Base-by-base conservation (phyloP, 2,797 vertebrate genomes). In the Esox lucius region DNA sequence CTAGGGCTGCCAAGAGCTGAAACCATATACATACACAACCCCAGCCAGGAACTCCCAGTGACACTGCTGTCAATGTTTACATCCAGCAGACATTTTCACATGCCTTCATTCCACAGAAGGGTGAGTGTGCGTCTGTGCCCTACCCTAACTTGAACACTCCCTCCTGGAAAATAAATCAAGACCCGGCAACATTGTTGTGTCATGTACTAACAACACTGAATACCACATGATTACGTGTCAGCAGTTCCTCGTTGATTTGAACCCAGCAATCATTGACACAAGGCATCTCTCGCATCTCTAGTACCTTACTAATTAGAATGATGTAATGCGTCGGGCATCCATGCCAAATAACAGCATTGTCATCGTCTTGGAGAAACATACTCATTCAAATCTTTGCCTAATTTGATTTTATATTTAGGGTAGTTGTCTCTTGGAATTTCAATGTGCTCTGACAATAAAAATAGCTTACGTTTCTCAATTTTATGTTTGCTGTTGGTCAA, bases 41-140 rank as follows among this genome's bases (percentile, higher is more conserved):
- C 97, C 79, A 98, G 95, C 85, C 93, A 94, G 91, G 97, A 99
- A 71, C 95, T 93, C 77, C 95, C 97, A 86, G 94, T 99, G 78
- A 95, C 96, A 80, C 94, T 99, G 92, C 95, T 96, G 88, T 98
- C 97, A 42, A 94, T 98, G 95, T 96, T 97, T 94, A 96, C 96
- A 89, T 93, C 96, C 88, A 95, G 95, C 91, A 95, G 94, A 85
- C 95, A 98, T 94, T 98, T 99, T 94, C 96, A 99, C 89, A 94
- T 96, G 92, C 96, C 96, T 93, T 95, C 96, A 87, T 94, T 95
- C 88, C 95, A 96, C 88, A 96, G 93, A 95, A 95, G 94, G 95
- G 98, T 99, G 87, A 96, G 95, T 95, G 87, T 74, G 71, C 49
- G 64, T 53, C 33, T n/a, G 66, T 61, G 49, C 70, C 3, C 11